phyloP scores from a whole-genome alignment of 2,888 invertebrate genomes.

The Onchidella celtica region DNA sequence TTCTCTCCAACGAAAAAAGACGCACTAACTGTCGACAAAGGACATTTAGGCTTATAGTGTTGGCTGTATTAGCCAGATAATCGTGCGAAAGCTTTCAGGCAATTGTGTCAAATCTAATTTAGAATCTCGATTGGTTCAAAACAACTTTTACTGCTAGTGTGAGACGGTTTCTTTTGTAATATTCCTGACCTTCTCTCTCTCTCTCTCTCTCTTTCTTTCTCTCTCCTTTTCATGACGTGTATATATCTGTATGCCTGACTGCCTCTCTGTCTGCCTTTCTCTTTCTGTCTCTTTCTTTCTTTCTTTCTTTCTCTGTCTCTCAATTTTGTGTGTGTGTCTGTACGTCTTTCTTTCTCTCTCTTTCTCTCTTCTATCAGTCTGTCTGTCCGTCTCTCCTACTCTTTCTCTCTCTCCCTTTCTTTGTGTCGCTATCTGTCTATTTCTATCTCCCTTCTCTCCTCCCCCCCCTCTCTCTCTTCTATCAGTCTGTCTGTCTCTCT shows the following conservation, averaged over 20 bases:
- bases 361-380: background rate
- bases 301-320: background rate
- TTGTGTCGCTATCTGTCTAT: too few species aligned
- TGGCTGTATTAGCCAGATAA: too few species aligned
- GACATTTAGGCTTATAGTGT: too few species aligned
- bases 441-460: too few species aligned
- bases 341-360: background rate
- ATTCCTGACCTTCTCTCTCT: background rate
- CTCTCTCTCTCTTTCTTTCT: conserved; percentile 16
- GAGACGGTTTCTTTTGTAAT: background rate
- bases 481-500: too few species aligned
- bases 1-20: too few species aligned
- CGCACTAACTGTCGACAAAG: too few species aligned
- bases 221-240: background rate
- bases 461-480: too few species aligned
- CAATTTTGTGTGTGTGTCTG: background rate
- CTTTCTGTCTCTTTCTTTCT: conserved; percentile 4
- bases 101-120: too few species aligned
- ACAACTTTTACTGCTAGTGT: background rate
- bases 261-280: background rate
- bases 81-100: too few species aligned
- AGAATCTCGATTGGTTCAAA: too few species aligned
- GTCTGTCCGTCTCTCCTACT: background rate
- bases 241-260: conserved; percentile 9
- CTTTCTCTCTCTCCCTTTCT: too few species aligned